Evolutionary conservation across 53 echinoderm and acorn worm species (phyloP).

Genomic region (Crossaster papposus): DNA sequence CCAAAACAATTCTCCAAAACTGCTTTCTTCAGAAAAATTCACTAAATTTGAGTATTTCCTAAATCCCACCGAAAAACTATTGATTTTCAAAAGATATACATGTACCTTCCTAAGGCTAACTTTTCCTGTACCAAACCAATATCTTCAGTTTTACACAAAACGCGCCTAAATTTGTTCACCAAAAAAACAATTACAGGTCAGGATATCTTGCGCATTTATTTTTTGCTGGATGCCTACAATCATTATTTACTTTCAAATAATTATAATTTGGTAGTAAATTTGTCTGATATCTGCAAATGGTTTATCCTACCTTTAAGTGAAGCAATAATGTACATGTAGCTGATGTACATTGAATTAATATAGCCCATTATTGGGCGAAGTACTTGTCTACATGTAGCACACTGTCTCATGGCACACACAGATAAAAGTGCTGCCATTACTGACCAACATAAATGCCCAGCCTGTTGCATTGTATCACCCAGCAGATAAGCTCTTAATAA

Average conservation of each 20-base stretch:
- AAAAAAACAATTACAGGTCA: no score
- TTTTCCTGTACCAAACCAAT: not conserved
- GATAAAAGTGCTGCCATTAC: not conserved
- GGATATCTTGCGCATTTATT: no score
- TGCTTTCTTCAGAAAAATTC: no score
- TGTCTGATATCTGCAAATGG: no score
- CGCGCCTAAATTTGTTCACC: not conserved
- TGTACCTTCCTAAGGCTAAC: not conserved
- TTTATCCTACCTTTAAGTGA: no score
- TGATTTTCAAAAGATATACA: not conserved
- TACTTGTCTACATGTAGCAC: not conserved
- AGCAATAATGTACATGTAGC: no score
- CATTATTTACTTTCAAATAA: no score
- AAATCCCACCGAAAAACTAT: no score
- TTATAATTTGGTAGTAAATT: no score
- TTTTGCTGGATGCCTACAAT: no score
- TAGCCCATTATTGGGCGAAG: not conserved
- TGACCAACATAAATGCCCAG: not conserved
- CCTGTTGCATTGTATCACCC: not conserved
- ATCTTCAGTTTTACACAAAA: not conserved
- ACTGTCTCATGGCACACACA: not conserved
- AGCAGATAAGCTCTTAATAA: not conserved
- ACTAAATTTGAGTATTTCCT: no score
- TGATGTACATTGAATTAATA: not conserved
- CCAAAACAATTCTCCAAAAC: no score